Conservation (phyloP, 2,888 invertebrate species). For the Mycalesis mineus region DNA sequence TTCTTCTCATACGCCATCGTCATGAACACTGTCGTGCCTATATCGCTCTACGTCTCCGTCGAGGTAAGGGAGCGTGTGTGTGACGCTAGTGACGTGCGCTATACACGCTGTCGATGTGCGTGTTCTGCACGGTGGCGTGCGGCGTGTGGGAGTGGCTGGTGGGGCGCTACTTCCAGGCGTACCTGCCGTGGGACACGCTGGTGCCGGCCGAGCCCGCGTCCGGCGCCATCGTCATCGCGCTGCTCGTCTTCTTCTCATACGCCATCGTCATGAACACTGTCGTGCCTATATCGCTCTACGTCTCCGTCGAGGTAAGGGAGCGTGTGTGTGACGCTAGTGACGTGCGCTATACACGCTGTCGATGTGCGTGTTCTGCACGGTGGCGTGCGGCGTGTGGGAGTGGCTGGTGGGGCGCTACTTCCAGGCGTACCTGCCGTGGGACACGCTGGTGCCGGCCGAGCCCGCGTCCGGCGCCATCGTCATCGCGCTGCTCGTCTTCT, state of each 20-base stretch:
- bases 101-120: slow-evolving; percentile 97
- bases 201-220: slow-evolving; percentile 89
- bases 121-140: slow-evolving; percentile 98
- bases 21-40: slow-evolving; percentile 99
- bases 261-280: slow-evolving; percentile 99
- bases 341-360: slow-evolving; percentile 92
- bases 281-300: slow-evolving; percentile 99
- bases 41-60: slow-evolving; percentile 97
- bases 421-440: slow-evolving; percentile 95
- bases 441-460: slow-evolving; percentile 91
- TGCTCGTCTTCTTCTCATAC: slow-evolving; percentile 99
- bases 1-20: slow-evolving; percentile 99
- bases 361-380: slow-evolving; percentile 98
- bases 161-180: slow-evolving; percentile 92
- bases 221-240: slow-evolving; percentile 94
- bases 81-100: slow-evolving; percentile 66
- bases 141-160: slow-evolving; percentile 95
- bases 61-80: slow-evolving; percentile 78
- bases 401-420: slow-evolving; percentile 92
- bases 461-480: slow-evolving; percentile 91
- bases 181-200: slow-evolving; percentile 95
- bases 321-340: background rate
- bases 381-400: slow-evolving; percentile 99
- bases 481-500: slow-evolving; percentile 97
- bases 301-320: slow-evolving; percentile 88